Percentiles rank a stretch among this genome's conserved stretches.
phyloP scores from a whole-genome alignment of 2,797 vertebrate species.

The Betta splendens region DNA sequence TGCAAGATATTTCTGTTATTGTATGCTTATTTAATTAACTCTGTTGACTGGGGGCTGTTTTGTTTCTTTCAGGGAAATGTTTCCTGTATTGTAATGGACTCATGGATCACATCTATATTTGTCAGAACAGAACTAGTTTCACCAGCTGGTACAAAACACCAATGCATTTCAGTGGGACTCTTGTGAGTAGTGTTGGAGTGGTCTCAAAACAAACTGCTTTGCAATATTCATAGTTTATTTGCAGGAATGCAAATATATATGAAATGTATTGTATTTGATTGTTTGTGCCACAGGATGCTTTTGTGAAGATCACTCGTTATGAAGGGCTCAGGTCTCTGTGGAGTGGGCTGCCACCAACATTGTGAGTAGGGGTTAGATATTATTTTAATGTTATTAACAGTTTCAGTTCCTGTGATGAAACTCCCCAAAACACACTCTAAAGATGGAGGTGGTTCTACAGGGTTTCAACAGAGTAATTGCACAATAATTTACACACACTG shows the following conservation, averaged over 20 bases:
- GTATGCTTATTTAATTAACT: background rate
- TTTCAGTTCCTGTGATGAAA: too few relatives aligned
- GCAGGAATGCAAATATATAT: background rate
- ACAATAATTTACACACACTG: too few relatives aligned
- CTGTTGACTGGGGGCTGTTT: background rate
- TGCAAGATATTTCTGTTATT: background rate
- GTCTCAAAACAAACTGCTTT: background rate
- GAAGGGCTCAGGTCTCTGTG: constrained; percentile 92
- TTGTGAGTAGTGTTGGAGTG: constrained; percentile 76
- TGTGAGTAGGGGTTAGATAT: too few relatives aligned
- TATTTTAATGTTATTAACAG: too few relatives aligned
- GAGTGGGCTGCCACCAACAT: constrained; percentile 94
- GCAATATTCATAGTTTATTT: background rate
- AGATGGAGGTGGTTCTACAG: too few relatives aligned
- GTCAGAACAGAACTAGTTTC: constrained; percentile 87
- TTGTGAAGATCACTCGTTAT: constrained; percentile 91
- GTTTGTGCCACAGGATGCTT: constrained; percentile 87
- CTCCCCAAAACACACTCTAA: too few relatives aligned
- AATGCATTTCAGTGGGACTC: constrained; percentile 88
- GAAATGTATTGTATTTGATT: background rate
- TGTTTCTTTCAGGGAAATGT: constrained; percentile 88
- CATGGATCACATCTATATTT: constrained; percentile 94
- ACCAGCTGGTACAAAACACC: constrained; percentile 89
- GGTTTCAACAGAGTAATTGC: too few relatives aligned
- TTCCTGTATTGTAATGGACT: constrained; percentile 95